phyloP scores from a whole-genome alignment of 1,140 invertebrate species.

The Aphaenogaster ashmeadi region DNA sequence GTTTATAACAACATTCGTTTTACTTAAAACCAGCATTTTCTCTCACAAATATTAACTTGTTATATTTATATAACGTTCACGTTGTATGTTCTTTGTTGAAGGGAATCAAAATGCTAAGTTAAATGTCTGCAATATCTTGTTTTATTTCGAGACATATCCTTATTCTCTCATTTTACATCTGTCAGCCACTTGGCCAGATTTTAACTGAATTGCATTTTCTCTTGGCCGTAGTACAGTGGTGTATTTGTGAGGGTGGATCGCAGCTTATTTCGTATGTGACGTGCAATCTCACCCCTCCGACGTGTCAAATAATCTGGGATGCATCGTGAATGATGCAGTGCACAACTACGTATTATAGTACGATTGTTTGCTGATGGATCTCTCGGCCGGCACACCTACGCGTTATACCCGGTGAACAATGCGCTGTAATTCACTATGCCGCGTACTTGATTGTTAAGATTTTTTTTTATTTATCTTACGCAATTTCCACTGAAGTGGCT shows the following conservation, averaged over 20 bases:
- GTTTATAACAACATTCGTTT: background rate
- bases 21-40: background rate
- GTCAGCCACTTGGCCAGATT: background rate
- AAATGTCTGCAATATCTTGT: background rate
- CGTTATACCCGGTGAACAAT: conserved; percentile 7
- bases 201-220: conserved; percentile 4
- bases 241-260: background rate
- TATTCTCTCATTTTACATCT: background rate
- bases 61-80: background rate
- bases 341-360: background rate
- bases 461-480: background rate
- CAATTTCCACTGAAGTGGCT: background rate
- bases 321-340: background rate
- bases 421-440: background rate
- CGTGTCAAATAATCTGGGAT: background rate
- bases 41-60: background rate
- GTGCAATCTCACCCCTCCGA: background rate
- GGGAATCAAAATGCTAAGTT: background rate
- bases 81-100: background rate
- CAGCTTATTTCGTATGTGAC: conserved; percentile 6
- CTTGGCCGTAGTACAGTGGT: background rate
- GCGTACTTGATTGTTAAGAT: background rate
- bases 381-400: background rate
- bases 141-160: background rate
- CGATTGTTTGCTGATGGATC: conserved; percentile 20